phyloP scores from a whole-genome alignment of 2,113 vertebrate genomes.

The Peucedramus taeniatus region DNA sequence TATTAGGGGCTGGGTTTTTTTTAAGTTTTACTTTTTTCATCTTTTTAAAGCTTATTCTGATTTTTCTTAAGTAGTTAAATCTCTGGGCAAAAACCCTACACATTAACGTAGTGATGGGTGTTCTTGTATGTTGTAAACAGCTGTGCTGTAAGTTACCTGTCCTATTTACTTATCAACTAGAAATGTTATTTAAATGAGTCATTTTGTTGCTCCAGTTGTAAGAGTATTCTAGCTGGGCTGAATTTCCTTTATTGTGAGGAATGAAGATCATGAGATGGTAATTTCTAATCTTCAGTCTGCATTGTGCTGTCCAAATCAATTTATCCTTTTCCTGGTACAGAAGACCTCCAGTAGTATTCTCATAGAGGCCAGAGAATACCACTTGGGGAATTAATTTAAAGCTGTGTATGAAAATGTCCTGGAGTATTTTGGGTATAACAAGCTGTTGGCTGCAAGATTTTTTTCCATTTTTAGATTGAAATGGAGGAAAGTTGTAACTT shows the following conservation, averaged over 20 bases:
- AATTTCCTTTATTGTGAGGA: neutral
- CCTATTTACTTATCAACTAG: neutral
- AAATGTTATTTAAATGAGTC: neutral
- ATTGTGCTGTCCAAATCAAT: neutral
- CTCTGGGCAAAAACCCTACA: rapidly evolving
- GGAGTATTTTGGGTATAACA: neutral
- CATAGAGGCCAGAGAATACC: neutral
- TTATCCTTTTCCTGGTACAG: neutral
- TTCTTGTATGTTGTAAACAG: neutral
- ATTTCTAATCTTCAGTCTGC: neutral
- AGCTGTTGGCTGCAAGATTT: neutral
- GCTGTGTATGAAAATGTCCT: neutral
- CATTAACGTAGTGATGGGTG: neutral
- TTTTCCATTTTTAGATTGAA: neutral
- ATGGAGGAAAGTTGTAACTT: neutral
- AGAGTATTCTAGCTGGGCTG: neutral
- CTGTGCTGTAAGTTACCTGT: neutral
- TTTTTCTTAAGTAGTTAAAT: neutral
- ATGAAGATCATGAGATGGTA: neutral
- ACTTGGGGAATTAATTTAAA: neutral
- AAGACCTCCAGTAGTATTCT: neutral
- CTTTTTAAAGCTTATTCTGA: neutral
- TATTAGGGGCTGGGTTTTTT: neutral
- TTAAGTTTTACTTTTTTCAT: neutral
- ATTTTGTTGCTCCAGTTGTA: rapidly evolving